A percentile compares a stretch with the other conserved stretches of the same genome.
Evolutionary conservation across 2,113 vertebrate genomes (phyloP).

Genomic region (Forbesichthys agassizii): DNA sequence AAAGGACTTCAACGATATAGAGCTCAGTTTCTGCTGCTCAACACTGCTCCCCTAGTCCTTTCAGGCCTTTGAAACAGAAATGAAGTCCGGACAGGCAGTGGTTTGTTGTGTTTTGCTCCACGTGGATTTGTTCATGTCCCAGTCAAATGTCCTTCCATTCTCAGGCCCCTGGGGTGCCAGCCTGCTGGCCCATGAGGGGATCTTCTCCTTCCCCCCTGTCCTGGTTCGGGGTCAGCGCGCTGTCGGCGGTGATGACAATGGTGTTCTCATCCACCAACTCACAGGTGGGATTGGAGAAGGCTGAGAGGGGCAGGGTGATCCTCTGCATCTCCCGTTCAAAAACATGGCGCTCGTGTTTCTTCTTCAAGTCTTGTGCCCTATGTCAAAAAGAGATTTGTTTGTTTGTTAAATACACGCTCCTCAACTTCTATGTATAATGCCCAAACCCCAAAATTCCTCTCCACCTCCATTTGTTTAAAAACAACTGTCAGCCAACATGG

Average conservation of each 20-base stretch:
- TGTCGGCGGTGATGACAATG: constrained; percentile 70
- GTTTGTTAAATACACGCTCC: too few relatives aligned
- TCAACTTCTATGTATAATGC: too few relatives aligned
- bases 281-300: constrained; percentile 89
- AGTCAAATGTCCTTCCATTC: not conserved
- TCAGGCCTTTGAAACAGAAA: constrained; percentile 15
- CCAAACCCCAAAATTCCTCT: too few relatives aligned
- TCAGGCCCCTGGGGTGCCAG: too few relatives aligned
- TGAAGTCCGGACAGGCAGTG: constrained; percentile 24
- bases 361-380: constrained; percentile 88
- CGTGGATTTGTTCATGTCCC: constrained; percentile 23
- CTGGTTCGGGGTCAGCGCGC: not conserved
- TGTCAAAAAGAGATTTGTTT: constrained; percentile 9
- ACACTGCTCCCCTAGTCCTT: constrained; percentile 39
- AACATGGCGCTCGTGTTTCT: constrained; percentile 84
- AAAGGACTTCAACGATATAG: constrained; percentile 24
- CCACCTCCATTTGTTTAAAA: not conserved
- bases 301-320: constrained; percentile 88
- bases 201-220: too few relatives aligned
- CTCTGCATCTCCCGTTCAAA: constrained; percentile 92
- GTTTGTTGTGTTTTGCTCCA: constrained; percentile 51
- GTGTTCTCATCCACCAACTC: constrained; percentile 92
- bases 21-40: constrained; percentile 42
- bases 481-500: constrained; percentile 18
- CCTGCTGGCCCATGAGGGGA: too few relatives aligned